Evolutionary conservation across 2,113 vertebrate species (phyloP).

Genomic region (Hydropotes inermis): DNA sequence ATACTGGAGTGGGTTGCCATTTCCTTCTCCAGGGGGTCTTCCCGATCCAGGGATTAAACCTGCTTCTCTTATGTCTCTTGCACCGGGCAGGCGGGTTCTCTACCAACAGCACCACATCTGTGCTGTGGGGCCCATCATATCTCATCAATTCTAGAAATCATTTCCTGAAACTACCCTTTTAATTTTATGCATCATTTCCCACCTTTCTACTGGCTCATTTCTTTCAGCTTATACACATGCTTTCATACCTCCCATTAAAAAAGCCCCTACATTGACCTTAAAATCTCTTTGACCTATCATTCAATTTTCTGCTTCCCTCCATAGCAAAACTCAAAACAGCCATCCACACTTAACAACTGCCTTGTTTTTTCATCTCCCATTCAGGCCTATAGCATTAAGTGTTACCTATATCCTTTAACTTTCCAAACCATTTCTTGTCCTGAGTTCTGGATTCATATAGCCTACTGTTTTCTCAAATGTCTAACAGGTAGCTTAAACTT

Average conservation of each 20-base stretch:
- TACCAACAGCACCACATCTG: neutral
- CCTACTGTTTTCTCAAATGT: neutral
- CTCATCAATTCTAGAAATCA: constrained; percentile 5
- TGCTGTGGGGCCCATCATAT: neutral
- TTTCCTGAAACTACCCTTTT: neutral
- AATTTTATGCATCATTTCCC: neutral
- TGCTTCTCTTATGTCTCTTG: neutral
- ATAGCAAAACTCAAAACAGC: constrained; percentile 3
- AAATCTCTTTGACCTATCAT: neutral
- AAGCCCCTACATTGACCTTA: neutral
- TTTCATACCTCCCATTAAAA: neutral
- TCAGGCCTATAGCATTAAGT: neutral
- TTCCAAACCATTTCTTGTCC: neutral
- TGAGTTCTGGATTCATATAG: neutral
- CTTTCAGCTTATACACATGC: neutral
- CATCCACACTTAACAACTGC: neutral
- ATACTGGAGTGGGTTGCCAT: neutral
- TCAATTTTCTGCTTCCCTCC: constrained; percentile 7
- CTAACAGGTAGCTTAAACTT: constrained; percentile 4
- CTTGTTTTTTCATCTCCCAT: neutral
- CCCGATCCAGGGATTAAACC: neutral
- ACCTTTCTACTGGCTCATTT: neutral
- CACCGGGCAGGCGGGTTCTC: neutral
- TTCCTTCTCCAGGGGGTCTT: neutral
- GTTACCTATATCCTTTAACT: neutral